Conservation (phyloP, 2,888 invertebrate genomes). For the Drepana falcataria region DNA sequence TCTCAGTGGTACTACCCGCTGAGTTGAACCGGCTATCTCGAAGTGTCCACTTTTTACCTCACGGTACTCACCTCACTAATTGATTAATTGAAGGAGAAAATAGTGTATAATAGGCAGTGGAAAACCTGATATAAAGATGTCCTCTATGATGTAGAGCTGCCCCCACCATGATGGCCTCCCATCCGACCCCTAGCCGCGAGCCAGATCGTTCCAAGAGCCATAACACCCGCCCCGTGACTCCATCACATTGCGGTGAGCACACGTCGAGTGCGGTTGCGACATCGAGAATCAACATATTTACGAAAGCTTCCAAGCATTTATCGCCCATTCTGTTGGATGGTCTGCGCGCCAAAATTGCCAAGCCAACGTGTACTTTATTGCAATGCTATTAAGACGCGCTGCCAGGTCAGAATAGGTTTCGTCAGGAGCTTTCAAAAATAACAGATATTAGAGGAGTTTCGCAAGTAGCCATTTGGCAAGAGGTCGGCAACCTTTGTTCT, state of each 20-base stretch:
- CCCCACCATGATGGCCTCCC: no score
- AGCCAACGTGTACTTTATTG: constrained; percentile 3
- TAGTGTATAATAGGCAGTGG: no score
- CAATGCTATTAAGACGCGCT: neutral
- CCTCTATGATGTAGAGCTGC: no score
- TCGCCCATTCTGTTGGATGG: neutral
- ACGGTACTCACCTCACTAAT: no score
- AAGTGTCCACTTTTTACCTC: no score
- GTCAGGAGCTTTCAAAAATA: constrained; percentile 16
- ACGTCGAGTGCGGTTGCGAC: constrained; percentile 8
- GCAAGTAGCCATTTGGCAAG: constrained; percentile 9
- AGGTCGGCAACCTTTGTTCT: constrained; percentile 10
- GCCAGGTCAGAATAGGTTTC: neutral
- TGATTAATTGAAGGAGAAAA: no score
- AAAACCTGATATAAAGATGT: no score
- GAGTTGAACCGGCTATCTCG: no score
- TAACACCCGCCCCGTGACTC: no score
- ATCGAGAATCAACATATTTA: constrained; percentile 16
- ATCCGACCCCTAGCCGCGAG: no score
- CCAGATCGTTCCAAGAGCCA: no score
- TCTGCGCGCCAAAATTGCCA: neutral
- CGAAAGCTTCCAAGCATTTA: constrained; percentile 13
- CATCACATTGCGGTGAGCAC: neutral
- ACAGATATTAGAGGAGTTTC: constrained; percentile 14
- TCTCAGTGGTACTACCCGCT: no score